Percentiles rank a stretch among this genome's conserved stretches.
phyloP scores from a whole-genome alignment of 2,797 vertebrate genomes.

The Acomys russatus region DNA sequence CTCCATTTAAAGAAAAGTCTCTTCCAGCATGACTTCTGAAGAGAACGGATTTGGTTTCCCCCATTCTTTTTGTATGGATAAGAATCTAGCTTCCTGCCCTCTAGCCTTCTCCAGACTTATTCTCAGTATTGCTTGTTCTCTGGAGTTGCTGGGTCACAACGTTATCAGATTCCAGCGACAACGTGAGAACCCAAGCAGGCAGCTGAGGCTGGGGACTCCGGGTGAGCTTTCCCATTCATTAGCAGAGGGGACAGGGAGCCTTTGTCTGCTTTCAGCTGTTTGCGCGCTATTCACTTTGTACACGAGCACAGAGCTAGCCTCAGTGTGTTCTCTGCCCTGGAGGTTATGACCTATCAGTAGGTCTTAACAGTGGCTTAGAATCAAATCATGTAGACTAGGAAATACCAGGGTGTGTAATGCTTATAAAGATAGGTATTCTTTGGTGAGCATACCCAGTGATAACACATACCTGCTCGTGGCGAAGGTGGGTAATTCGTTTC shows the following conservation, averaged over 20 bases:
- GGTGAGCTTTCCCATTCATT: slow-evolving; percentile 41
- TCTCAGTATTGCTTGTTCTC: neutral
- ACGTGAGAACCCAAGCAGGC: slow-evolving; percentile 43
- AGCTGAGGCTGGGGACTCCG: neutral
- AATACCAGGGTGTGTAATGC: neutral
- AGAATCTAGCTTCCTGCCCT: slow-evolving; percentile 55
- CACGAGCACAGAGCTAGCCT: slow-evolving; percentile 32
- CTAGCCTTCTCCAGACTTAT: neutral
- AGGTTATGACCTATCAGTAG: slow-evolving; percentile 10
- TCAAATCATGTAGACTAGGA: slow-evolving; percentile 47
- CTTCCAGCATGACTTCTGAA: neutral
- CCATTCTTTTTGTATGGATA: slow-evolving; percentile 57
- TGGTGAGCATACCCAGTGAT: neutral
- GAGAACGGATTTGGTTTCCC: slow-evolving; percentile 16
- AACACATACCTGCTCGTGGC: neutral
- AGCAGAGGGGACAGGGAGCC: slow-evolving; percentile 41
- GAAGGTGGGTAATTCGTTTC: neutral
- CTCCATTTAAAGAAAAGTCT: slow-evolving; percentile 31
- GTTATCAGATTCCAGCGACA: slow-evolving; percentile 62
- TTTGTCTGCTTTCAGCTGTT: slow-evolving; percentile 61
- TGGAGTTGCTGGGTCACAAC: slow-evolving; percentile 34
- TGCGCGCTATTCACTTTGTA: slow-evolving; percentile 38
- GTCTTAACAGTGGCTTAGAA: slow-evolving; percentile 59
- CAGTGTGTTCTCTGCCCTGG: slow-evolving; percentile 30
- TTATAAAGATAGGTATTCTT: slow-evolving; percentile 22